Evolutionary conservation across 2,888 invertebrate species (phyloP).

Genomic region (Synanthedon myopaeformis): DNA sequence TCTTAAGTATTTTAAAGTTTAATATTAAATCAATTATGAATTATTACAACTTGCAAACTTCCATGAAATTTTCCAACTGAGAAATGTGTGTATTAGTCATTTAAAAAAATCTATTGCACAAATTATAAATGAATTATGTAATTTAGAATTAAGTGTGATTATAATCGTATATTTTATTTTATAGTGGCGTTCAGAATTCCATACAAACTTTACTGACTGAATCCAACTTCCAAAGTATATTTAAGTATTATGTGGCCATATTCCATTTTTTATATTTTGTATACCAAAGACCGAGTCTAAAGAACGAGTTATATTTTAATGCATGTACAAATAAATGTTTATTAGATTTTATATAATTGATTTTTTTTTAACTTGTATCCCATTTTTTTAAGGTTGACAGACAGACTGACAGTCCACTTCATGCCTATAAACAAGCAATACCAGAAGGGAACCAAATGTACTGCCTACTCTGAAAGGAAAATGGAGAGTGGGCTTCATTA

Average conservation of each 20-base stretch:
- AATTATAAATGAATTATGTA: background rate
- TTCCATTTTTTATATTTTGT: conserved; percentile 56
- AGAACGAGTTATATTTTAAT: conserved; percentile 50
- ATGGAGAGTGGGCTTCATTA: too few species aligned
- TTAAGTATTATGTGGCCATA: conserved; percentile 33
- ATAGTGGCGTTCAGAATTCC: background rate
- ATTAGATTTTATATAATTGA: background rate
- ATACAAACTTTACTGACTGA: conserved; percentile 30
- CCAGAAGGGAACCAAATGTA: too few species aligned
- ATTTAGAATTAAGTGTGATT: background rate
- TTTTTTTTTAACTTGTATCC: background rate
- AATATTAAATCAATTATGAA: background rate
- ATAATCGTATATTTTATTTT: conserved; percentile 1
- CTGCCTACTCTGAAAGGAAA: too few species aligned
- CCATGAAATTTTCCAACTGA: background rate
- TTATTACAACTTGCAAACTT: background rate
- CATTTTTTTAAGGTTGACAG: too few species aligned
- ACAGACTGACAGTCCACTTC: too few species aligned
- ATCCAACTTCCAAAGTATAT: conserved; percentile 39
- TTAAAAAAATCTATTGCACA: too few species aligned
- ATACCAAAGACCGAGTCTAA: conserved; percentile 59
- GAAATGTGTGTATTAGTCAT: too few species aligned
- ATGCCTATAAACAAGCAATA: too few species aligned
- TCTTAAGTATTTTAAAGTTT: too few species aligned
- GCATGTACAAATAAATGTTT: conserved; percentile 37